Evolutionary conservation across 1,140 invertebrate genomes (phyloP).

Genomic region (Probaryconus sp.): DNA sequence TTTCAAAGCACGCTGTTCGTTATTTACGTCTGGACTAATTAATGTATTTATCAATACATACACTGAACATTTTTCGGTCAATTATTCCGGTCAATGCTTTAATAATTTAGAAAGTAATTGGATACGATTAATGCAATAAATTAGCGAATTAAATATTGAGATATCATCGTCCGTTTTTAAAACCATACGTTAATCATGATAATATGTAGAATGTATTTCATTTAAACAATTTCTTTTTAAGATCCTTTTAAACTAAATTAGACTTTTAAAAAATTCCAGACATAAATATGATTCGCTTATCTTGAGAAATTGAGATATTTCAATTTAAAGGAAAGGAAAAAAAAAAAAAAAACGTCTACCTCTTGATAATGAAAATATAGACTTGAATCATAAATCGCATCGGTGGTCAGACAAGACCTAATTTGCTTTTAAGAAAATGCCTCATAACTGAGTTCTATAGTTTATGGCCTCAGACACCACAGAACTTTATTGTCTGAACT

Average conservation of each 20-base stretch:
- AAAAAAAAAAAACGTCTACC: no score
- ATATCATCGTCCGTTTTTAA: not conserved
- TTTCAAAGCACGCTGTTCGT: conserved; percentile 7
- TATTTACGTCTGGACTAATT: conserved; percentile 26
- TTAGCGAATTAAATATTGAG: conserved; percentile 31
- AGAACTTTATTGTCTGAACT: conserved; percentile 56
- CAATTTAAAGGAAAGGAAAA: conserved; percentile 29
- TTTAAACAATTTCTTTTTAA: not conserved
- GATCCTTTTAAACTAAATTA: conserved; percentile 3
- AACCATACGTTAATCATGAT: not conserved
- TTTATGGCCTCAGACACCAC: conserved; percentile 33
- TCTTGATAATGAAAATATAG: not conserved
- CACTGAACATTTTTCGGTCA: conserved; percentile 26
- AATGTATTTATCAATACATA: conserved; percentile 29
- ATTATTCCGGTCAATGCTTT: conserved; percentile 33
- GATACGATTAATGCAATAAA: conserved; percentile 27
- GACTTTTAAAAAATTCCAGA: conserved; percentile 6
- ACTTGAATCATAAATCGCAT: conserved; percentile 43
- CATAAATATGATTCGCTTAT: conserved; percentile 29
- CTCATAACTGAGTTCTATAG: conserved; percentile 9
- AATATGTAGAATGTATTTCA: not conserved
- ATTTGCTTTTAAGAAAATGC: conserved; percentile 28
- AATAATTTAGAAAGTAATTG: conserved; percentile 36
- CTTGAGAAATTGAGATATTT: conserved; percentile 13
- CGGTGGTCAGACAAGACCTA: conserved; percentile 26